Percentiles rank a stretch among this genome's conserved stretches.
Evolutionary conservation across 2,797 vertebrate species (phyloP).

Genomic region (Percopsis omiscomaycus): DNA sequence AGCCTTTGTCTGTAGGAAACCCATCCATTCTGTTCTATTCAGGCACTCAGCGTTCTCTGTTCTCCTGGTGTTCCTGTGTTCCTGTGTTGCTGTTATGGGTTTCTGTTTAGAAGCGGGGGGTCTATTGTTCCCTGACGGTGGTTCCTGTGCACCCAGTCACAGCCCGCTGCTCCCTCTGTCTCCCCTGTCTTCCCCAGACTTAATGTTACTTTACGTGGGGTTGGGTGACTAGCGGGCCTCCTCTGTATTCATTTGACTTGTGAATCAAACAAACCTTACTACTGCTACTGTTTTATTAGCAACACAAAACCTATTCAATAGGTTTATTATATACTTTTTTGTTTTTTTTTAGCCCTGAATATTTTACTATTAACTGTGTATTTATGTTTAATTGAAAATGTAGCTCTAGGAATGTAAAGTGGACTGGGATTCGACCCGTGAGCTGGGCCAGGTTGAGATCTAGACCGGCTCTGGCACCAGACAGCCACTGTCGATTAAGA

Average conservation of each 20-base stretch:
- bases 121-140: conserved; percentile 70
- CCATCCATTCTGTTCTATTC: conserved; percentile 31
- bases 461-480: conserved; percentile 3
- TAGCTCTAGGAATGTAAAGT: not conserved
- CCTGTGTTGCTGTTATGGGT: conserved; percentile 77
- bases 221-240: conserved; percentile 4
- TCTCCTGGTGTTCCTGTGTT: conserved; percentile 48
- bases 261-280: no score
- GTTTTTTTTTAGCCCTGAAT: no score
- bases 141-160: conserved; percentile 68
- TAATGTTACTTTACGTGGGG: conserved; percentile 35
- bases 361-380: no score
- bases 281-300: no score
- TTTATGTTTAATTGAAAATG: no score
- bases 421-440: not conserved
- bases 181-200: conserved; percentile 31
- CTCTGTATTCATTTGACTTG: no score
- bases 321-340: no score
- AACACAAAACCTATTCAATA: no score
- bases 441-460: not conserved
- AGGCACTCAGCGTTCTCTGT: conserved; percentile 48
- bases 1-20: conserved; percentile 55
- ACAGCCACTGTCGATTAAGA: conserved; percentile 63
- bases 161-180: conserved; percentile 51
- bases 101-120: conserved; percentile 63